These are phyloP conservation scores for Chlorops oryzae DNA, from an alignment of 1,140 invertebrate genomes.

Conservation along the genomic window DNA sequence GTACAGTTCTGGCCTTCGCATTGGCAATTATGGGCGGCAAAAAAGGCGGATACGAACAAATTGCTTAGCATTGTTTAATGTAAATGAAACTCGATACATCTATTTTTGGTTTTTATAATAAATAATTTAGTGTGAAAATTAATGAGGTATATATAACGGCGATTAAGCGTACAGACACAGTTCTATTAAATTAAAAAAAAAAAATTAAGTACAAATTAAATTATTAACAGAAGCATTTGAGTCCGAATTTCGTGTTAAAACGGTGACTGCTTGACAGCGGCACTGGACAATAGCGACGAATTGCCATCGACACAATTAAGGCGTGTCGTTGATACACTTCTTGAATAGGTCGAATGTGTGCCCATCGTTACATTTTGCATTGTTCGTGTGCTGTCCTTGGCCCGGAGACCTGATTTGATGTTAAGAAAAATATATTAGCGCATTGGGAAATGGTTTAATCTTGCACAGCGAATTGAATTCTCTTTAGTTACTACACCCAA, in stretches of 20 bases:
- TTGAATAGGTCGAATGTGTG: slow-evolving; percentile 24
- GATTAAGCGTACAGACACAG: too few species aligned
- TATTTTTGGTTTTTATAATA: background rate
- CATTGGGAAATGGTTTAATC: background rate
- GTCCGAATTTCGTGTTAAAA: too few species aligned
- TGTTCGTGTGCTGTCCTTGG: slow-evolving; percentile 13
- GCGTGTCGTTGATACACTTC: slow-evolving; percentile 19
- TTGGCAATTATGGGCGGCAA: slow-evolving; percentile 4
- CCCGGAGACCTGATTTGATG: slow-evolving; percentile 8
- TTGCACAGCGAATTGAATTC: too few species aligned
- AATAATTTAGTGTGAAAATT: too few species aligned
- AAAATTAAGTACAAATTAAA: too few species aligned
- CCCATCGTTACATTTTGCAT: slow-evolving; percentile 13
- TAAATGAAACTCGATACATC: background rate
- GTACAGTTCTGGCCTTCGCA: slow-evolving; percentile 11
- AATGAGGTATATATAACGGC: too few species aligned
- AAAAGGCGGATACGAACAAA: slow-evolving; percentile 8
- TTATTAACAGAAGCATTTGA: too few species aligned
- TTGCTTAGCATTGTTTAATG: background rate
- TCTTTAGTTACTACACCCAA: too few species aligned
- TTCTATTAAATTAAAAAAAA: too few species aligned
- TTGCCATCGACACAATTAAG: slow-evolving; percentile 16
- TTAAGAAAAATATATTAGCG: background rate
- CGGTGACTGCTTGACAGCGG: slow-evolving; percentile 5
- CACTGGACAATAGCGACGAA: slow-evolving; percentile 15